Evolutionary conservation across 2,888 invertebrate genomes (phyloP), one percentile per base, ranked within the genome.

Genomic region (Tineola bisselliella): DNA sequence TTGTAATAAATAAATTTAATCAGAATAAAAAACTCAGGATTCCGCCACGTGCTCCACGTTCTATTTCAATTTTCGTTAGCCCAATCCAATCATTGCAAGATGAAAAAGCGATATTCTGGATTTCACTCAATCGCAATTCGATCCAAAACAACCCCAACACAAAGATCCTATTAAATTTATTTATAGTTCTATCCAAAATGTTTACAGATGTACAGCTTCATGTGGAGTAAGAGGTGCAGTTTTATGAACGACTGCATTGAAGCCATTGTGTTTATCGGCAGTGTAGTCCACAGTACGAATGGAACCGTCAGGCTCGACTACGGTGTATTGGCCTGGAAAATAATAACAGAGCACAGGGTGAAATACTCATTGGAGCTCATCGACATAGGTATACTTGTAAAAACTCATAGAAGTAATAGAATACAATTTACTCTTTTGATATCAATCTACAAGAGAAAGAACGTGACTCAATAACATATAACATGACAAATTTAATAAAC

Each of bases 241-340:
- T 64, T 76, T 81, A 69, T 86, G 87, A 0, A 87, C 87, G 8
- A 87, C 80, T 0, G 87, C 87, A 63, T 87, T 87, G 75, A 87
- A 87, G 0, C 87, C 87, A 62, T 79, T 83, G 69, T 87, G 84
- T 60, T 87, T 87, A 69, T 87, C 87, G 0, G 87, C 87, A 0
- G 87, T 87, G 73, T 87, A 87, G 75, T 87, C 87, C 68, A 87
- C 87, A 0, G 87, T 87, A 63, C 87, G 81, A 64, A 87, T 74
- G 62, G 87, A 84, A 68, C 87, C 87, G 67, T 87, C 87, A 1
- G 87, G 87, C 67, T 87, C 87, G 58, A 87, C 87, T 30, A 87
- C 75, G 62, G 84, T 79, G 75, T 87, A 87, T 66, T 87, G 87
- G 60, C 87, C 87, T 87, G 77, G n/a, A 71, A 72, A 58, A 5